phyloP scores from a whole-genome alignment of 2,113 vertebrate species.

The Pungitius pungitius region DNA sequence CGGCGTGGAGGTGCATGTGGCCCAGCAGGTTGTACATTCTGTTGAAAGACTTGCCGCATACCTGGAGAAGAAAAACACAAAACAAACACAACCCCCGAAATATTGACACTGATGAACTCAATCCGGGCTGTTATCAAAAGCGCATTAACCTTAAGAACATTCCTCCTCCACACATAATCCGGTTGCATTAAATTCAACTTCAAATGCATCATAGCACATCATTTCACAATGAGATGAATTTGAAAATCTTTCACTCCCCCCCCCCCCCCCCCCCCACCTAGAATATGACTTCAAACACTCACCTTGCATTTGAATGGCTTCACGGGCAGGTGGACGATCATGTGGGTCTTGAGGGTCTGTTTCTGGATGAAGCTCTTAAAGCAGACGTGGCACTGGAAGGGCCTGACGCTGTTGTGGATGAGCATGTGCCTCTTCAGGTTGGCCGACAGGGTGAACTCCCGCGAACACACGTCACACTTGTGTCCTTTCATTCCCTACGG shows the following conservation, averaged over 20 bases:
- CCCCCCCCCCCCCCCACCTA: no score
- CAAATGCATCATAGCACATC: constrained; percentile 7
- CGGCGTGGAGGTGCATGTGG: constrained; percentile 97
- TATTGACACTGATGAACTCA: not conserved
- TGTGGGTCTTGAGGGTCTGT: constrained; percentile 98
- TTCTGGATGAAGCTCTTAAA: constrained; percentile 99
- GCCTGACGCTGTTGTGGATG: constrained; percentile 96
- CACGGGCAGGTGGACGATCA: constrained; percentile 97
- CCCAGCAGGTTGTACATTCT: constrained; percentile 99
- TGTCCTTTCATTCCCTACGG: constrained; percentile 94
- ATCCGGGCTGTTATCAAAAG: not conserved
- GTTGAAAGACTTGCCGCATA: constrained; percentile 97
- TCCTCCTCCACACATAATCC: constrained; percentile 20
- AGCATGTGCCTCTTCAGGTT: constrained; percentile 99
- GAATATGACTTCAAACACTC: constrained; percentile 1
- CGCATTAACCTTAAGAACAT: not conserved
- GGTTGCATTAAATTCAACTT: constrained; percentile 5
- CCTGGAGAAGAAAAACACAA: constrained; percentile 80
- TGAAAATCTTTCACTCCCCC: not conserved
- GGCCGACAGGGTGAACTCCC: constrained; percentile 96
- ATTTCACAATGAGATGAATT: constrained; percentile 5
- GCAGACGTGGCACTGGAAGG: constrained; percentile 98
- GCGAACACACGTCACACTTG: constrained; percentile 96
- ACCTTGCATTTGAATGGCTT: constrained; percentile 99
- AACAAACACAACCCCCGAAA: not conserved